Evolutionary conservation across 2,888 invertebrate genomes (phyloP), one percentile per base, ranked within the genome.

Genomic region (Laothoe populi): DNA sequence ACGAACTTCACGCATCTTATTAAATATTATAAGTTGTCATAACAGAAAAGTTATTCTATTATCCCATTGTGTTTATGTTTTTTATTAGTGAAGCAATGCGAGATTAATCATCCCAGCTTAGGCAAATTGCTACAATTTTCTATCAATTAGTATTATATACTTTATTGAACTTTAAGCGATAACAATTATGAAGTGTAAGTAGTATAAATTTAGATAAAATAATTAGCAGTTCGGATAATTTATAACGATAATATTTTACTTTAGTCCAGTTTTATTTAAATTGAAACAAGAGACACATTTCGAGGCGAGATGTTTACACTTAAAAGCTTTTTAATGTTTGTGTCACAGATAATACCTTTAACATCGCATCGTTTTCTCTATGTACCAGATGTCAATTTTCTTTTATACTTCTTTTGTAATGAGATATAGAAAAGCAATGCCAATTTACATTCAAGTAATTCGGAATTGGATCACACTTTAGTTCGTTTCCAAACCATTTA

Each of bases 321-420:
- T 69, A 67, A 72, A 70, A 73, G 69, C 69, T 69, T 70, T 70
- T 66, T 63, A 72, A 66, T 70, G 65, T 64, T 57, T 61, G 53
- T 60, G 65, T 67, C 70, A 66, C 57, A 24, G 44, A 46, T 53
- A 57, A 61, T 63, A 66, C 5, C 63, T 64, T 63, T 21, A 66
- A 62, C 13, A 13, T 21, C 26, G 58, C 7, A 44, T 57, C 63
- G 53, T 59, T 63, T 63, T 42, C 13, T 31, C 5, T 11, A 11
- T 13, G 21, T 57, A 58, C 40, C 62, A 42, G 63, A 48, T 63
- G 62, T 45, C n/a, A 8, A 23, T 21, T 40, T 63, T 59, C 44
- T 40, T 26, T 57, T 35, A 7, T 21, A 19, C n/a, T 23, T 59
- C 46, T 48, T 45, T 44, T 48, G 46, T 60, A 35, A n/a, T n/a